Percentiles rank a stretch among this genome's conserved stretches.
These are phyloP conservation scores for Scaptomyza caliginosa DNA, from an alignment of 2,888 invertebrate species.

Conservation along the genomic window DNA sequence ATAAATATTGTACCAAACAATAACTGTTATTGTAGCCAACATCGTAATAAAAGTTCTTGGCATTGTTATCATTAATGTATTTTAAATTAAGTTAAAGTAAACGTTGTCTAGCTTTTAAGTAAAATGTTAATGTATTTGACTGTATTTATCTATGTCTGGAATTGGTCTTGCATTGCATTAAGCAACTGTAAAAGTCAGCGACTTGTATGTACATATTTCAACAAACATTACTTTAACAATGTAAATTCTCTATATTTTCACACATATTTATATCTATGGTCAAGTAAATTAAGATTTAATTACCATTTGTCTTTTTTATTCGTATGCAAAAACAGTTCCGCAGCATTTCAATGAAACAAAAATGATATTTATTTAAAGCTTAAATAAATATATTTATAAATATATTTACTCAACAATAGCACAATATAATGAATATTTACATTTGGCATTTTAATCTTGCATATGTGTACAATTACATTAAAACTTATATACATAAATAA, in stretches of 20 bases:
- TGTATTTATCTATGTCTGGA: conserved; percentile 53
- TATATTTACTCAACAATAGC: conserved; percentile 3
- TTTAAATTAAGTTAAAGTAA: conserved; percentile 60
- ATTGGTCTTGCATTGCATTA: conserved; percentile 53
- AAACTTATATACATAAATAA: conserved; percentile 44
- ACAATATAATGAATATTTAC: conserved; percentile 19
- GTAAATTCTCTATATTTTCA: conserved; percentile 1
- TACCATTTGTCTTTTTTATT: conserved; percentile 33
- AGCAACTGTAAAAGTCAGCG: conserved; percentile 41
- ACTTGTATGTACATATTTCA: conserved; percentile 68
- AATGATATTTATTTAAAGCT: conserved; percentile 26
- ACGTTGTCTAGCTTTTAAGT: conserved; percentile 75
- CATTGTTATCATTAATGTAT: conserved; percentile 59
- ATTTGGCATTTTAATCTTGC: conserved; percentile 29
- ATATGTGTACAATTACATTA: conserved; percentile 33
- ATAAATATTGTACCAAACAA: conserved; percentile 47
- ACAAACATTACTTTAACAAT: conserved; percentile 28
- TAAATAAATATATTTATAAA: too few relatives aligned
- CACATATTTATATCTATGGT: conserved; percentile 12
- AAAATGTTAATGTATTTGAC: conserved; percentile 60
- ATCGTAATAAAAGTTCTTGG: conserved; percentile 54
- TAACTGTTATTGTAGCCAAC: conserved; percentile 70
- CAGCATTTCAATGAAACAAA: conserved; percentile 6
- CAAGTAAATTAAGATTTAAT: conserved; percentile 17
- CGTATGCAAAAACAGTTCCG: conserved; percentile 20